Evolutionary conservation across 2,797 vertebrate species (phyloP), one percentile per base, ranked within the genome.

Genomic region (Loriculus beryllinus): DNA sequence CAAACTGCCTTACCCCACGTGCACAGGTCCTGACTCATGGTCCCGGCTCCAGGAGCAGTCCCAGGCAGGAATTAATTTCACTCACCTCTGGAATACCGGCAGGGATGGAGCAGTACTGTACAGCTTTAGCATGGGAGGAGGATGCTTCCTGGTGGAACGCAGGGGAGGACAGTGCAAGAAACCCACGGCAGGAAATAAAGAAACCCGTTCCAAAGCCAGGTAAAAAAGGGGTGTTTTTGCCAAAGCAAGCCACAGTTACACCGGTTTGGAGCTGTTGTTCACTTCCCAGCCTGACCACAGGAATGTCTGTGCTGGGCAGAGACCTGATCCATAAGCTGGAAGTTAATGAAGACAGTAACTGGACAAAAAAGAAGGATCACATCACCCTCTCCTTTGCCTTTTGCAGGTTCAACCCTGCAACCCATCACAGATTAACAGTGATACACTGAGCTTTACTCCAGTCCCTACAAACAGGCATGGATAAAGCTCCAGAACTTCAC

Each of bases 381-480:
- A 12, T 39, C 65, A 6, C 14, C 7, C 4, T 33, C 65, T 18
- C 10, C 2, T 0, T 16, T 9, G 29, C 40, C 21, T 39, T 17
- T 12, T 10, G 67, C 56, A 33, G 33, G 35, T 26, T 93, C 20
- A 56, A 35, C 65, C 39, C 64, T 21, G 57, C 43, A 35, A 4
- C 57, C 63, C 23, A 5, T 6, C 17, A 9, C 1, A 8, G 47
- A 2, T 11, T 20, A n/a, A 37, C 29, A 18, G 39, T 2, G 15
- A 25, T 7, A 13, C 13, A 1, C 5, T 0, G 3, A 76, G 49
- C 40, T 70, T 12, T 39, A 37, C 52, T 45, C 28, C 39, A 2
- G 0, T 5, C 52, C 35, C 31, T 23, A 19, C 26, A 33, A 47
- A 28, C 6, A 39, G 14, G 5, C 9, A 1, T 2, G 42, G 40